Conservation (phyloP, 2,797 vertebrate genomes). For the Danio jaintianensis region DNA sequence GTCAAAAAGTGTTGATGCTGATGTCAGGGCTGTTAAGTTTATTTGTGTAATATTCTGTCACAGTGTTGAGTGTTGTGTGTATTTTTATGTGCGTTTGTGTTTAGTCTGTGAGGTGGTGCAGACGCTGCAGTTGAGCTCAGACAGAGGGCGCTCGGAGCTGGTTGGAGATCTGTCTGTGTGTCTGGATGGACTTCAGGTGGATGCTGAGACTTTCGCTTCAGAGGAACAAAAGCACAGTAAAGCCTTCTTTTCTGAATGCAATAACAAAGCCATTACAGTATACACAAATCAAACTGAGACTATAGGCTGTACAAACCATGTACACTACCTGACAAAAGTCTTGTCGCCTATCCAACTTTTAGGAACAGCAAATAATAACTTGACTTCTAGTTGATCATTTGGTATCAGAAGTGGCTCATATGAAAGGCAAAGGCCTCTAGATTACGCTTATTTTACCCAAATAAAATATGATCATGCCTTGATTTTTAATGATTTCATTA, state of each 20-base stretch:
- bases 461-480: no score
- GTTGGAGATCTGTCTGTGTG: conserved; percentile 94
- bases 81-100: conserved; percentile 4
- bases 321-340: no score
- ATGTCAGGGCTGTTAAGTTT: not conserved
- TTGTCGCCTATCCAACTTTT: no score
- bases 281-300: no score
- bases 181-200: conserved; percentile 89
- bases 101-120: conserved; percentile 93
- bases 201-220: conserved; percentile 81
- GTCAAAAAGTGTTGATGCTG: not conserved
- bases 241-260: not conserved
- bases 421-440: no score
- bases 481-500: no score
- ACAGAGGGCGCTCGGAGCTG: conserved; percentile 86
- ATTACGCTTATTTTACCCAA: no score
- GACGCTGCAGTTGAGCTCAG: conserved; percentile 87
- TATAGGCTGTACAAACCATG: no score
- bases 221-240: conserved; percentile 75
- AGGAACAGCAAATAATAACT: no score
- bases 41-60: not conserved
- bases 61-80: not conserved
- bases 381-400: no score
- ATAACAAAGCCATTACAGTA: no score
- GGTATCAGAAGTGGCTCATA: no score